Base-by-base conservation (phyloP, 2,113 vertebrate genomes). In the Ailurus styani region DNA sequence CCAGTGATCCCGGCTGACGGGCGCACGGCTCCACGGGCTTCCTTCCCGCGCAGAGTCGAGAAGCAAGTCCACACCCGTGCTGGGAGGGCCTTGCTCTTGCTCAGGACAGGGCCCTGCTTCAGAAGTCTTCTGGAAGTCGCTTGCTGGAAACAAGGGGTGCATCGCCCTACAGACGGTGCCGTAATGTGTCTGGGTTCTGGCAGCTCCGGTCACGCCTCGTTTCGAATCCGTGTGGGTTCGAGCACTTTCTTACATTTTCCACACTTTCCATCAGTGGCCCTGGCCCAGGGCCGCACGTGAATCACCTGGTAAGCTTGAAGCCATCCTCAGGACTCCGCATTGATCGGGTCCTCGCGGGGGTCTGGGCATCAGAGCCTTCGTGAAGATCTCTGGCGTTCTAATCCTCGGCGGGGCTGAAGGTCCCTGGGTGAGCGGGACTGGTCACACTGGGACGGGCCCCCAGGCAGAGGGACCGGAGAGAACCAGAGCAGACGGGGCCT, bases 101-200 rank as follows among this genome's bases (percentile, higher is more conserved):
- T 37, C 15, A 21, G 31, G 3, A 37, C 64, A 37, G 75, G 82
- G n/a, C 12, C 55, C 54, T 25, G 6, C 25, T 17, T 85, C 18
- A 0, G 3, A 60, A 77, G 5, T 1, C 72, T 47, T 12, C 62
- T 10, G 50, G 27, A 55, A 54, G 57, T 0, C 7, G 23, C 29
- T 29, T 31, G 29, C 79, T 27, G 21, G 84, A 40, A 34, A 21
- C 23, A 4, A 27, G 50, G 31, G 37, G 50, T 7, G 23, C 37
- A 10, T 25, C 6, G 20, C 55, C 66, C 34, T 20, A 34, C 37
- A 68, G 60, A n/a, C 50, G 20, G 1, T 0, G 10, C 14, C 2
- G 0, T 3, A 3, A 29, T 2, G 15, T 1, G 3, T 7, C 18
- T 37, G 68, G 55, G 31, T 17, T 40, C n/a, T 2, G 50, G 60